phyloP scores from a whole-genome alignment of 2,113 vertebrate species.

The Mesocricetus auratus region DNA sequence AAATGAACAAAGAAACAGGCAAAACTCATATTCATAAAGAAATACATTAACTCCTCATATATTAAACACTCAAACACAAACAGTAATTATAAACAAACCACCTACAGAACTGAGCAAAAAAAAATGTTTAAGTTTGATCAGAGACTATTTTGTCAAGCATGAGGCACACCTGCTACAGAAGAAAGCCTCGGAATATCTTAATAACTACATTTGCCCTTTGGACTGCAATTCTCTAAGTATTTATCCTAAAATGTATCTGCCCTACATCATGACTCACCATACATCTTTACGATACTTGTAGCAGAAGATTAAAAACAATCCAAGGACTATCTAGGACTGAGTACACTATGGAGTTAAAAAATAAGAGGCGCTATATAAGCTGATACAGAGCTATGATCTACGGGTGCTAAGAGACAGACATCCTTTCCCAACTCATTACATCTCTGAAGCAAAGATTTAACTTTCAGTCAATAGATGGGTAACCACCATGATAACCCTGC shows the following conservation, averaged over 20 bases:
- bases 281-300: slow-evolving; percentile 2
- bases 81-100: slow-evolving; percentile 29
- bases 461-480: slow-evolving; percentile 7
- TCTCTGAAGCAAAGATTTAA: slow-evolving; percentile 25
- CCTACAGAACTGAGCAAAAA: neutral
- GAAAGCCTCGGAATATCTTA: neutral
- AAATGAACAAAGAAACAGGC: slow-evolving; percentile 3
- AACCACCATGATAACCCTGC: neutral
- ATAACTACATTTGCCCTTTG: neutral
- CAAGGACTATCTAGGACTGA: neutral
- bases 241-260: neutral
- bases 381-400: neutral
- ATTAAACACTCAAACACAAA: slow-evolving; percentile 41
- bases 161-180: neutral
- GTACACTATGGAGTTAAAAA: neutral
- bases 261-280: neutral
- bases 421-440: neutral
- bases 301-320: slow-evolving; percentile 22
- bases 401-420: neutral
- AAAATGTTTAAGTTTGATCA: slow-evolving; percentile 19
- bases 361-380: neutral
- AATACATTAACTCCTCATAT: neutral
- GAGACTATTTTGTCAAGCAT: slow-evolving; percentile 25
- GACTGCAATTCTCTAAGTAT: slow-evolving; percentile 42
- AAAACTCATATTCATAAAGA: slow-evolving; percentile 53